phyloP scores from a whole-genome alignment of 1,140 invertebrate species.

The Penaeus japonicus region DNA sequence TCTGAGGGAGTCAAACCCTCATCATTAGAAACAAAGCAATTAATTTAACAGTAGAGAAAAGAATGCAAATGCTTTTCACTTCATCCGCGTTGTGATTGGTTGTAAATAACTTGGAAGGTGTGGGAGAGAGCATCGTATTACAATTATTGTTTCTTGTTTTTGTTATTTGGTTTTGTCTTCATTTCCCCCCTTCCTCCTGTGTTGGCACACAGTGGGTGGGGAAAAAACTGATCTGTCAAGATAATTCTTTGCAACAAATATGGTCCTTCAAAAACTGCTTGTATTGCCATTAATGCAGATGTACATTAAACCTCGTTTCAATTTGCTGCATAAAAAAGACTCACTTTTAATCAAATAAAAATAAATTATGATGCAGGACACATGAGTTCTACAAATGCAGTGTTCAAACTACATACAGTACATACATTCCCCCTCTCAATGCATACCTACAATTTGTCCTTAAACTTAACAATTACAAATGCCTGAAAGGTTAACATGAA shows the following conservation, averaged over 20 bases:
- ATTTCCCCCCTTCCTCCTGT: no score
- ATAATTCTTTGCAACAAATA: neutral
- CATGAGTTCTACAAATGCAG: neutral
- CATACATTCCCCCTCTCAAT: neutral
- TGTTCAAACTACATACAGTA: neutral
- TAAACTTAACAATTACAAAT: conserved; percentile 8
- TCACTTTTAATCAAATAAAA: neutral
- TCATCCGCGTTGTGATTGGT: conserved; percentile 3
- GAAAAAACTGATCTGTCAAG: neutral
- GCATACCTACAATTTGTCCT: no score
- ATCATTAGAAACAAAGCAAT: conserved; percentile 7
- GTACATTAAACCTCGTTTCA: neutral
- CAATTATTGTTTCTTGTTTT: no score
- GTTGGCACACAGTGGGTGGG: no score
- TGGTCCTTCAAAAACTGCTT: neutral
- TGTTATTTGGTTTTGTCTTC: no score
- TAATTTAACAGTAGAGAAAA: neutral
- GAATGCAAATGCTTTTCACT: conserved; percentile 26
- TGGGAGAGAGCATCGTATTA: conserved; percentile 6
- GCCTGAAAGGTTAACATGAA: conserved; percentile 14
- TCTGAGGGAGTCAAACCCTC: neutral
- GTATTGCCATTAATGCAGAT: neutral
- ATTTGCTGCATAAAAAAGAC: neutral
- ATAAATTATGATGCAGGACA: neutral
- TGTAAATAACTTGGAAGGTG: conserved; percentile 29